Conservation (phyloP, 1,140 invertebrate genomes). For the Ptiloglossa arizonensis region DNA sequence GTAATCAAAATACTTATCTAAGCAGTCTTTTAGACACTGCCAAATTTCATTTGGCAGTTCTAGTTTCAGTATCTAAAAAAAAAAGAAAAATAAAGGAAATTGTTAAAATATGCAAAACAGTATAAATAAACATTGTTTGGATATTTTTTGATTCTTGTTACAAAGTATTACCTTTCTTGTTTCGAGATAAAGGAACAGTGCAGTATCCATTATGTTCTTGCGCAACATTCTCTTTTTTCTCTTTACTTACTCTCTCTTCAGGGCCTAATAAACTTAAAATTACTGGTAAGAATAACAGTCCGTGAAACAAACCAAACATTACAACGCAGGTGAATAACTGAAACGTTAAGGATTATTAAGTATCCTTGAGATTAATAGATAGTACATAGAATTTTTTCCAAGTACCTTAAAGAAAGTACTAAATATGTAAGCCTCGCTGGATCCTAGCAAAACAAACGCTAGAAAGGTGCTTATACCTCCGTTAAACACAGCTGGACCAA, state of each 20-base stretch:
- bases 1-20: constrained; percentile 58
- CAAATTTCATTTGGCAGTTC: constrained; percentile 47
- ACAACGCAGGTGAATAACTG: constrained; percentile 83
- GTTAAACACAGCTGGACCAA: constrained; percentile 82
- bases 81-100: not conserved
- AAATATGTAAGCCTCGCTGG: constrained; percentile 81
- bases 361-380: constrained; percentile 3
- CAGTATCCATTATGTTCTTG: constrained; percentile 70
- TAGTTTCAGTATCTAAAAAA: constrained; percentile 43
- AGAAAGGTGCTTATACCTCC: constrained; percentile 83
- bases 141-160: not conserved
- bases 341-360: constrained; percentile 40
- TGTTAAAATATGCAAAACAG: not conserved
- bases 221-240: constrained; percentile 58
- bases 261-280: constrained; percentile 83
- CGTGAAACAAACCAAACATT: constrained; percentile 84
- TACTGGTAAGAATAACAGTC: constrained; percentile 83
- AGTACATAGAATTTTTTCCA: constrained; percentile 1
- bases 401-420: constrained; percentile 82
- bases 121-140: constrained; percentile 10
- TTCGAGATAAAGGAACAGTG: constrained; percentile 56
- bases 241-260: constrained; percentile 60
- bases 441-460: constrained; percentile 80
- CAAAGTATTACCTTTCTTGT: constrained; percentile 40
- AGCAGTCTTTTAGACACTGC: constrained; percentile 49